Conservation (phyloP, 2,797 vertebrate genomes). For the Labeo calbasu region DNA sequence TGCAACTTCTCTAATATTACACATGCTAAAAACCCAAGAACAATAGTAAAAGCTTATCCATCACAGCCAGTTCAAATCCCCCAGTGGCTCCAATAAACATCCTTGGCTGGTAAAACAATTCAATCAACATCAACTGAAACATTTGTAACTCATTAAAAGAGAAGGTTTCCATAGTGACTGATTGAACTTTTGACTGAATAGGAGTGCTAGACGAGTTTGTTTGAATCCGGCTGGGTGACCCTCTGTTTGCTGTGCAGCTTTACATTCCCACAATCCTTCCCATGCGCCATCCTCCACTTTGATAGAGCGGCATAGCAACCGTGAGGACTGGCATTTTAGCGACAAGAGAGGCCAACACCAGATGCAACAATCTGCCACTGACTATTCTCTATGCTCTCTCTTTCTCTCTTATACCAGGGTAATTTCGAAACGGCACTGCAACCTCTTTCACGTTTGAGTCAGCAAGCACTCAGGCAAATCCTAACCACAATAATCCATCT, state of each 20-base stretch:
- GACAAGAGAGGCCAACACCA: constrained; percentile 51
- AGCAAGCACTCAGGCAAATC: constrained; percentile 4
- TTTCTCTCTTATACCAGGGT: neutral
- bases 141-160: constrained; percentile 41
- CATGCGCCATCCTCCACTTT: constrained; percentile 38
- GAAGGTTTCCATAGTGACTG: constrained; percentile 35
- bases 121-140: constrained; percentile 41
- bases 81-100: constrained; percentile 44
- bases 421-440: neutral
- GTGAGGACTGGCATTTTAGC: constrained; percentile 46
- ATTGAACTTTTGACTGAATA: constrained; percentile 55
- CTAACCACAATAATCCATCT: constrained; percentile 10
- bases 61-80: constrained; percentile 22
- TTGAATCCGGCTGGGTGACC: constrained; percentile 48
- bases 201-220: constrained; percentile 44
- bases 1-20: neutral
- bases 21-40: neutral
- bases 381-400: constrained; percentile 1
- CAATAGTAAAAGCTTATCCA: constrained; percentile 30
- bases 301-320: constrained; percentile 59
- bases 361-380: constrained; percentile 23
- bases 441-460: neutral
- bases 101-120: constrained; percentile 44
- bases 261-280: constrained; percentile 54
- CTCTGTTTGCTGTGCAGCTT: constrained; percentile 54